Evolutionary conservation across 2,797 vertebrate species (phyloP).

Genomic region (Carcharodon carcharias): DNA sequence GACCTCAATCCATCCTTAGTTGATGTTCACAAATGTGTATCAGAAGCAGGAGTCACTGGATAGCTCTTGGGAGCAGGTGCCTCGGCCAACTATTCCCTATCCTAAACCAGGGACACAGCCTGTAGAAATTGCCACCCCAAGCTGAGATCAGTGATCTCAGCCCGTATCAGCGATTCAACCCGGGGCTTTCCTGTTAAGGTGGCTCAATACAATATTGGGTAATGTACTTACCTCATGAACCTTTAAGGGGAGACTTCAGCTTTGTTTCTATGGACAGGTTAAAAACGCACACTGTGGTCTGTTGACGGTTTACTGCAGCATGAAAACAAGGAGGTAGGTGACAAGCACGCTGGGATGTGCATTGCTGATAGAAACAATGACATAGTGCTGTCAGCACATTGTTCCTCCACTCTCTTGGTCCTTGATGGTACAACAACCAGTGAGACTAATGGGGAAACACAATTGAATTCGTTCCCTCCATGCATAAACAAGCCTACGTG

Average conservation of each 20-base stretch:
- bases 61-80: too few relatives aligned
- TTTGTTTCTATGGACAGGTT: not conserved
- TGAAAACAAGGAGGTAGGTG: not conserved
- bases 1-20: too few relatives aligned
- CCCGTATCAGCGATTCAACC: not conserved
- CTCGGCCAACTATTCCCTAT: too few relatives aligned
- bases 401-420: not conserved
- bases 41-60: too few relatives aligned
- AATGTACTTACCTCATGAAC: not conserved
- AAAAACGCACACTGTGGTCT: not conserved
- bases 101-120: too few relatives aligned
- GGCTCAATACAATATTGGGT: not conserved
- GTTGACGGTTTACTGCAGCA: not conserved
- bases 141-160: not conserved
- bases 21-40: too few relatives aligned
- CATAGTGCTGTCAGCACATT: not conserved
- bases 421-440: not conserved
- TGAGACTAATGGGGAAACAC: too few relatives aligned
- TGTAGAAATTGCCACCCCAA: not conserved
- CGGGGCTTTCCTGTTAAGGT: not conserved
- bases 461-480: too few relatives aligned
- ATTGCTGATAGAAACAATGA: not conserved
- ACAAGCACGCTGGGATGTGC: not conserved
- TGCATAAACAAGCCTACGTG: not conserved
- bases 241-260: not conserved